Evolutionary conservation across 1,140 invertebrate genomes (phyloP), one percentile per base, ranked within the genome.

Genomic region (Euglossa dilemma): DNA sequence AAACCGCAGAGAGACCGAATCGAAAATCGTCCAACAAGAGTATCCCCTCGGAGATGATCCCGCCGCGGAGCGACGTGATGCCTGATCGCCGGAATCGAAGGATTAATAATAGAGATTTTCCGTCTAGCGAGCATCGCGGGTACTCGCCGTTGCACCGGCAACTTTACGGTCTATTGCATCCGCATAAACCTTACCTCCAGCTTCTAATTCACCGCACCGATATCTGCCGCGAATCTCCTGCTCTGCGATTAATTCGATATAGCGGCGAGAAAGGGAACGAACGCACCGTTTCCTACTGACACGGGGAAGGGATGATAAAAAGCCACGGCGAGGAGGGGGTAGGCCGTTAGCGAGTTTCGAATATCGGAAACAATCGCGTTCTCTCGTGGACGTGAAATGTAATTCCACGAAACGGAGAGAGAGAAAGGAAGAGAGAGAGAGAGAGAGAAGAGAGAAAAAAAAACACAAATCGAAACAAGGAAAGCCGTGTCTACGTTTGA

Each of bases 1-100:
- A 87, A 86, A 86, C 85, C 84, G 50, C 73, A 63, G 66, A n/a
- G 66, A n/a, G 25, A 77, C 28, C 12, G 47, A 45, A 82, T 77
- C 11, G 56, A 83, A 86, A 87, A 79, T 80, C 57, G 59, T 57
- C 25, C 23, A 57, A 63, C 54, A 64, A 81, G 52, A 70, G 28
- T 59, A 59, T 23, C 12, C 54, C 45, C 28, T 8, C 14, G 45
- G 8, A 3, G 12, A 36, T 45, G 59, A 43, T 64, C 52, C 45
- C 2, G 28, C 11, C 7, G 5, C 8, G 45, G 36, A 52, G 16
- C 20, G 56, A 25, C 43, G 7, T 18, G 67, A 61, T 59, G 16
- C 28, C 6, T 23, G 64, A 66, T 70, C 20, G n/a, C 20, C n/a
- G 12, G 8, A 77, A 56, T 50, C 28, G 12, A 63, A 71, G 12